phyloP scores from a whole-genome alignment of 2,797 vertebrate species.

The Nasua narica region DNA sequence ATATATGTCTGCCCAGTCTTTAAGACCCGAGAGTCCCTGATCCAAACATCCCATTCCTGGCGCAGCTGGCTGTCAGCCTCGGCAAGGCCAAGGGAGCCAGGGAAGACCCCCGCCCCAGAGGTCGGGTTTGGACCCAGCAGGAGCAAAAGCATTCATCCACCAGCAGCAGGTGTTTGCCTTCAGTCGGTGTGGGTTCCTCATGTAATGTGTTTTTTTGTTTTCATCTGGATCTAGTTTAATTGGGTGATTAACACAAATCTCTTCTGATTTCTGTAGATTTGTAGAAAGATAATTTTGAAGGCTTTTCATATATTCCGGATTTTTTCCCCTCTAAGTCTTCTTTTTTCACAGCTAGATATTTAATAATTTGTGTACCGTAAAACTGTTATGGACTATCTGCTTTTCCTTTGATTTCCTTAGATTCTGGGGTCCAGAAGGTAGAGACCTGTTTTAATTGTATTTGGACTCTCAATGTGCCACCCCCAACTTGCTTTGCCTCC shows the following conservation, averaged over 20 bases:
- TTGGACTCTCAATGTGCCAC: not conserved
- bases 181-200: not conserved
- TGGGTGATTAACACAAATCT: not conserved
- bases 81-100: not conserved
- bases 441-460: not conserved
- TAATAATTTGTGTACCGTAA: not conserved
- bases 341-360: conserved; percentile 8
- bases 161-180: not conserved
- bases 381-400: not conserved
- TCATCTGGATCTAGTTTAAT: not conserved
- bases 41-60: too few species aligned
- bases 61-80: not conserved
- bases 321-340: not conserved
- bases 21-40: not conserved
- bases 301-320: not conserved
- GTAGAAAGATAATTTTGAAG: not conserved
- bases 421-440: not conserved
- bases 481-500: not conserved
- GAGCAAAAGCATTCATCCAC: not conserved
- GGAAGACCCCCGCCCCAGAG: not conserved
- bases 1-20: not conserved
- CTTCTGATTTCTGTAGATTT: not conserved
- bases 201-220: not conserved
- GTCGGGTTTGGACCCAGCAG: not conserved
- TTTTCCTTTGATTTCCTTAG: not conserved